Evolutionary conservation across 2,797 vertebrate species (phyloP).

Genomic region (Neoniphon sammara): DNA sequence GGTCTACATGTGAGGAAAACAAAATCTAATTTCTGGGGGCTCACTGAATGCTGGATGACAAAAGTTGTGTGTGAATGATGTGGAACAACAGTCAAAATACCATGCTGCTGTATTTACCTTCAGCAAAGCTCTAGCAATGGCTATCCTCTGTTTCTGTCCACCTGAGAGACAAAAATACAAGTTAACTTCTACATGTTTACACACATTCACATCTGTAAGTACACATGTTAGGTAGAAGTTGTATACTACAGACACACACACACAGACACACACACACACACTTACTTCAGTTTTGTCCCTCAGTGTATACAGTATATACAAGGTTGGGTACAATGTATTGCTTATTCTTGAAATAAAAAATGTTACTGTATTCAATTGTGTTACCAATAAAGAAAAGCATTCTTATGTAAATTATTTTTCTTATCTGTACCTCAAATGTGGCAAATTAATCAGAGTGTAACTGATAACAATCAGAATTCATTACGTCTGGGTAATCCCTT

Average conservation of each 20-base stretch:
- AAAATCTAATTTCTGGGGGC: background rate
- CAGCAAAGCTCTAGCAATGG: conserved; percentile 94
- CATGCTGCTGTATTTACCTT: conserved; percentile 83
- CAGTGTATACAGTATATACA: no score
- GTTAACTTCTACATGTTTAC: background rate
- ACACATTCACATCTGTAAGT: background rate
- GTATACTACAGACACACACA: background rate
- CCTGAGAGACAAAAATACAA: conserved; percentile 79
- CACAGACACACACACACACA: background rate
- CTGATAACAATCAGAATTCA: no score
- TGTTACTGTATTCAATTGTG: no score
- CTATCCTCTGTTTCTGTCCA: conserved; percentile 98
- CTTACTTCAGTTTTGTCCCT: no score
- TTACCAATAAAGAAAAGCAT: no score
- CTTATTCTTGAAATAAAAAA: no score
- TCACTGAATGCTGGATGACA: background rate
- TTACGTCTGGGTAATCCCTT: no score
- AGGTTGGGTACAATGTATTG: no score
- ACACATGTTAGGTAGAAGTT: no score
- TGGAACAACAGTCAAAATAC: background rate
- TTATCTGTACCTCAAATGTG: no score
- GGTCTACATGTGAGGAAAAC: background rate
- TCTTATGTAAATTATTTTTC: no score
- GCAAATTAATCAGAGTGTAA: no score
- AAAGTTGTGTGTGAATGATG: background rate